phyloP scores from a whole-genome alignment of 1,140 invertebrate genomes.

The Drosophila truncata region DNA sequence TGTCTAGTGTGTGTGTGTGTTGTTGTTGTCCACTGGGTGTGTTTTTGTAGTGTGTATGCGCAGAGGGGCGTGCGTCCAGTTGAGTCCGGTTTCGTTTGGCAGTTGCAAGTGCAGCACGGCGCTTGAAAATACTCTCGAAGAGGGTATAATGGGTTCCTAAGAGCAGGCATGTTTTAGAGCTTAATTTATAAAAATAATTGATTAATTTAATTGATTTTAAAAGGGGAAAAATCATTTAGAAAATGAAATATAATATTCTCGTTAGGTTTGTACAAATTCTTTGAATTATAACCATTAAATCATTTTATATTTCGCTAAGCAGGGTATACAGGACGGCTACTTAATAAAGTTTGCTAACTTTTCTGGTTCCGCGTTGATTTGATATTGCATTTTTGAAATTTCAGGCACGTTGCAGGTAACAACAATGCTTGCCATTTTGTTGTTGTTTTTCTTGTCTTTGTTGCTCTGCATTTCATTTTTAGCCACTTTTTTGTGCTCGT shows the following conservation, averaged over 20 bases:
- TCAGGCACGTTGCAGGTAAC: constrained; percentile 73
- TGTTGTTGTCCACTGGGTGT: constrained; percentile 5
- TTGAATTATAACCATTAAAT: too few relatives aligned
- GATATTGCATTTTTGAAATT: constrained; percentile 79
- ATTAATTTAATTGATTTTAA: not conserved
- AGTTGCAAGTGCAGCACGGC: constrained; percentile 71
- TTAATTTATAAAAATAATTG: not conserved
- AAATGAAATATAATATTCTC: too few relatives aligned
- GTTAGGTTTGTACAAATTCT: not conserved
- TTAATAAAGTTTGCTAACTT: not conserved
- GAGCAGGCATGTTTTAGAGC: not conserved
- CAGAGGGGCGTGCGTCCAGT: constrained; percentile 40
- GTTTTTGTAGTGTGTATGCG: constrained; percentile 28
- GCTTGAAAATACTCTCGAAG: constrained; percentile 14
- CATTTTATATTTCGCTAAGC: not conserved
- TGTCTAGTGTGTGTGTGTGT: constrained; percentile 31
- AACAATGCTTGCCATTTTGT: constrained; percentile 48
- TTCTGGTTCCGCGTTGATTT: constrained; percentile 74
- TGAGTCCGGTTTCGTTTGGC: constrained; percentile 55
- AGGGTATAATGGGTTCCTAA: not conserved
- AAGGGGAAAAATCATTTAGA: too few relatives aligned
- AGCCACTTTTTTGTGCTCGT: not conserved
- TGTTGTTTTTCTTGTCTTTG: constrained; percentile 23
- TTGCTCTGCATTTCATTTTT: constrained; percentile 41
- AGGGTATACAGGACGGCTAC: not conserved